Evolutionary conservation across 2,113 vertebrate species (phyloP).

Genomic region (Pimephales promelas): DNA sequence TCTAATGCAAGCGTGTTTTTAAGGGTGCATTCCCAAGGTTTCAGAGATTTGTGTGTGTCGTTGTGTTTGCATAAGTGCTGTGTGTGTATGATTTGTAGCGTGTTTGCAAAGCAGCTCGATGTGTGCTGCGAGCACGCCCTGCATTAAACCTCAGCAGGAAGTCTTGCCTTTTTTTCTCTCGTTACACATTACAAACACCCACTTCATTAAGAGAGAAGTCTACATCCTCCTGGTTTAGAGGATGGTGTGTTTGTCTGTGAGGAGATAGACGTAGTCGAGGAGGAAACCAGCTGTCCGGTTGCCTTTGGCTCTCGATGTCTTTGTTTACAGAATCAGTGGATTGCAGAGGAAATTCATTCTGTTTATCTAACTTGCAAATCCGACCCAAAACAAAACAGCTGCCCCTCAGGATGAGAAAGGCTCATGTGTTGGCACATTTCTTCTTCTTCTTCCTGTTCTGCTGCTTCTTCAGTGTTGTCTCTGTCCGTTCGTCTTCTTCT

Average conservation of each 20-base stretch:
- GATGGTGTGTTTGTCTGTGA: slow-evolving; percentile 34
- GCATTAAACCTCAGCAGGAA: slow-evolving; percentile 28
- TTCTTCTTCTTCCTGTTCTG: neutral
- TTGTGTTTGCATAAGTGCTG: neutral
- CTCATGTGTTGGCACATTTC: neutral
- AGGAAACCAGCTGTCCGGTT: slow-evolving; percentile 31
- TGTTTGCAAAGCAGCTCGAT: neutral
- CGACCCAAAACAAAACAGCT: slow-evolving; percentile 13
- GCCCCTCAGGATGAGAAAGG: neutral
- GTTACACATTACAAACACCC: neutral
- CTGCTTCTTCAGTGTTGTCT: too few relatives aligned
- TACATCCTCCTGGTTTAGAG: neutral
- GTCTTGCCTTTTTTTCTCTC: neutral
- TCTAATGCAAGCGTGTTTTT: neutral
- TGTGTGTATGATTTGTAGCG: neutral
- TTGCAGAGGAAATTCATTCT: slow-evolving; percentile 38
- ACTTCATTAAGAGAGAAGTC: slow-evolving; percentile 30
- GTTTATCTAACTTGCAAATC: slow-evolving; percentile 47
- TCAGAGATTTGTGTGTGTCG: neutral
- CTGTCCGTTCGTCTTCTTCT: neutral
- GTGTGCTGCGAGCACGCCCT: neutral
- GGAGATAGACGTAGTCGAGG: neutral
- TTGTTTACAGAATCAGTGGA: slow-evolving; percentile 44
- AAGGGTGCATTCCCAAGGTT: neutral
- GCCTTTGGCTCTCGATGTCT: slow-evolving; percentile 41